Base-by-base conservation (phyloP, 2,797 vertebrate species). In the Eulemur albifrons region DNA sequence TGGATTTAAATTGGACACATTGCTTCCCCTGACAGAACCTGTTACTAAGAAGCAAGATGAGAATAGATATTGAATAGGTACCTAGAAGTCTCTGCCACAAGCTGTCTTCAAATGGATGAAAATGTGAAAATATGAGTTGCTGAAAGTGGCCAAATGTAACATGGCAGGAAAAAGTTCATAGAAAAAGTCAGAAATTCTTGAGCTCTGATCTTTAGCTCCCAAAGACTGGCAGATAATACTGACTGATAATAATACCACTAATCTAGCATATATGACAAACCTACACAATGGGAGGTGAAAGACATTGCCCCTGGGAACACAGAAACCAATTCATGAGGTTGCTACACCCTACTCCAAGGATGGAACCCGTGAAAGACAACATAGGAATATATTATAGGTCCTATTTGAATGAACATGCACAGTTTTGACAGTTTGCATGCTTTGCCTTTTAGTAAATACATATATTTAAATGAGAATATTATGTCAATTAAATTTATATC, bases 391-490 rank as follows among this genome's bases (percentile, higher is more conserved):
- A 72, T 38, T 65, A 59, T 43, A 43, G 35, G 35, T 50, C 23
- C 23, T 59, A 7, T 23, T 4, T 69, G 45, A 87, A 57, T 48
- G n/a, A 73, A 4, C 23, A 63, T 17, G 50, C 32, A 43, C n/a
- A 43, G 25, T 82, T 69, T 90, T 84, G 20, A 59, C 18, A 17
- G n/a, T 80, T 50, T 77, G 50, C 35, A 67, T 43, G 8, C 43
- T 82, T 90, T 75, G 23, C 21, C 32, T 75, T 93, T 86, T 43
- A 89, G 38, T 52, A 92, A 79, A 79, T 59, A 43, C 1, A 45
- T 61, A 79, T 84, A 79, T 81, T 92, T 92, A 84, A 94, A 85
- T 48, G 50, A 90, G 61, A 82, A 52, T 69, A 63, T 77, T 35
- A 45, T 20, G 5, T 48, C 48, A 77, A 40, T 81, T 94, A 81